phyloP scores from a whole-genome alignment of 2,113 vertebrate species.

The Etheostoma spectabile region DNA sequence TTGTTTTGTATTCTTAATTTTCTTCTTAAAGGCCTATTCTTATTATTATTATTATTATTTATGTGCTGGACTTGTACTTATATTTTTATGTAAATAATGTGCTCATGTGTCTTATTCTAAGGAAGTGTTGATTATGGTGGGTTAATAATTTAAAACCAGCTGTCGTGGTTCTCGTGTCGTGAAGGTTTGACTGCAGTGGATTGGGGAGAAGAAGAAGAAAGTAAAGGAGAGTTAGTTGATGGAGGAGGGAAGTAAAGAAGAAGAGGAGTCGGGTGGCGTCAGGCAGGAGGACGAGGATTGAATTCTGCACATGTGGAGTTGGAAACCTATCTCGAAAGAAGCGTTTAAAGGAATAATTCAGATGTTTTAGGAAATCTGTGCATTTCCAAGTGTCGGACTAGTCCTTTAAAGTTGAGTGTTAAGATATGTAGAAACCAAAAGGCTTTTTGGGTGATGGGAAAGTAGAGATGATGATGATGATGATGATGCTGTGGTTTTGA shows the following conservation, averaged over 20 bases:
- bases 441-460: constrained; percentile 13
- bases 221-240: constrained; percentile 9
- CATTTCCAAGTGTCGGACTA: too few species aligned
- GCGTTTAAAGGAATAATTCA: not conserved
- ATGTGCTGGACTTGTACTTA: constrained; percentile 66
- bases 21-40: constrained; percentile 42
- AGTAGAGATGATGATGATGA: constrained; percentile 2
- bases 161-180: not conserved
- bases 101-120: constrained; percentile 46
- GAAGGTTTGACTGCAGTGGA: not conserved
- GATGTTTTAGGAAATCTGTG: too few species aligned
- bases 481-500: not conserved
- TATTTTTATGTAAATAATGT: constrained; percentile 64
- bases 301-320: not conserved
- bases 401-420: not conserved
- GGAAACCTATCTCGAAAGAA: not conserved
- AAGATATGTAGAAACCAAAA: constrained; percentile 13
- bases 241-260: constrained; percentile 40
- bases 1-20: constrained; percentile 57
- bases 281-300: constrained; percentile 8
- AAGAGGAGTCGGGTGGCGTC: constrained; percentile 29
- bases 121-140: constrained; percentile 9
- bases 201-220: not conserved
- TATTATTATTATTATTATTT: constrained; percentile 66
- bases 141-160: constrained; percentile 42